Evolutionary conservation across 2,797 vertebrate species (phyloP).

Genomic region (Danionella dracula): DNA sequence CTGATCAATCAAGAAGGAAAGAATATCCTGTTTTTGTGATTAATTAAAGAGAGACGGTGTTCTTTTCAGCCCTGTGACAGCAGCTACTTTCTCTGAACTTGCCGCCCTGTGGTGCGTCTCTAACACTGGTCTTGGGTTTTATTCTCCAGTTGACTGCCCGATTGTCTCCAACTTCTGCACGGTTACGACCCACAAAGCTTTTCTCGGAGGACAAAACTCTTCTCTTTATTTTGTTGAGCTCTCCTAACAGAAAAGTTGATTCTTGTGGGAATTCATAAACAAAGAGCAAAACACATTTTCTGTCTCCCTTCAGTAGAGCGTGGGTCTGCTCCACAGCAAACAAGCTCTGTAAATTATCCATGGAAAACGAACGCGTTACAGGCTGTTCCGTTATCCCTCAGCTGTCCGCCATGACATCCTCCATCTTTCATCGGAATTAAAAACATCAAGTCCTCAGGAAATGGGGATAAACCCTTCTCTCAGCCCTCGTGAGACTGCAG

Average conservation of each 20-base stretch:
- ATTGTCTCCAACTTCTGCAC: slow-evolving; percentile 33
- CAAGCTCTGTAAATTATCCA: slow-evolving; percentile 62
- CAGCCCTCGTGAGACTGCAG: not conserved
- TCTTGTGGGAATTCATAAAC: slow-evolving; percentile 65
- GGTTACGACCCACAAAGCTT: slow-evolving; percentile 59
- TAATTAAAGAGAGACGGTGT: not conserved
- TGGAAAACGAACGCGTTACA: slow-evolving; percentile 16
- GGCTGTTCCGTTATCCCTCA: slow-evolving; percentile 17
- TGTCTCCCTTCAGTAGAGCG: slow-evolving; percentile 60
- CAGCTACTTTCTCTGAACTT: not conserved
- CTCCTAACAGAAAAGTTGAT: slow-evolving; percentile 61
- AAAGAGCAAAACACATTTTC: slow-evolving; percentile 50
- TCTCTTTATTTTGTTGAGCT: slow-evolving; percentile 60
- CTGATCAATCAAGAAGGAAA: not conserved
- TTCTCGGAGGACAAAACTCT: slow-evolving; percentile 58
- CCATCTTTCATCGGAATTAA: not conserved
- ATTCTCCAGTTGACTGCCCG: slow-evolving; percentile 25
- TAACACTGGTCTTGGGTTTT: not conserved
- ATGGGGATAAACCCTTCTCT: not conserved
- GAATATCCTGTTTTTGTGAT: not conserved
- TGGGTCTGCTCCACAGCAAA: slow-evolving; percentile 54
- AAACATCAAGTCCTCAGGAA: not conserved
- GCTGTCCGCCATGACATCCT: slow-evolving; percentile 15
- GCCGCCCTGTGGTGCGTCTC: not conserved
- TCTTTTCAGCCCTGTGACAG: not conserved